Evolutionary conservation across 2,797 vertebrate genomes (phyloP), one percentile per base, ranked within the genome.

Genomic region (Pantherophis vulpinus): DNA sequence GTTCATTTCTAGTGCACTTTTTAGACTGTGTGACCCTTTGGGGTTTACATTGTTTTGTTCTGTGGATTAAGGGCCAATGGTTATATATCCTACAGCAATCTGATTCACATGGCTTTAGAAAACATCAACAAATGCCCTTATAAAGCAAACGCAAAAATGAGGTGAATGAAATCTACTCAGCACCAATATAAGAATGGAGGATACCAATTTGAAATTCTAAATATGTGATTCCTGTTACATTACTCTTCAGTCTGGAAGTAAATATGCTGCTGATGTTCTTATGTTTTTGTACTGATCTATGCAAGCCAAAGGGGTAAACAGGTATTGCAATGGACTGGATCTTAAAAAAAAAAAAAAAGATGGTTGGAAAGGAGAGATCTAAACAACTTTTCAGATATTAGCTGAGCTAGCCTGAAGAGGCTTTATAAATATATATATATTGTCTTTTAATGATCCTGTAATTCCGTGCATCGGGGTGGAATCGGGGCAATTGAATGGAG

Each of bases 1-100:
- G 23, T 83, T 96, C 66, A 94, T 59, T 86, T 91, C 92, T 93
- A 95, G n/a, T 59, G 94, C 83, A 11, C 18, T 93, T 23, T 83
- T 95, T 59, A 42, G 23, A 90, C 61, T 92, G 0, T 93, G 32
- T 94, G 90, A 2, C 51, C 55, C n/a, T 95, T 93, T 47, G n/a
- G 6, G 16, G 47, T 66, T 94, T 66, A 95, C 86, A 91, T 56
- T 91, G 27, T 88, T 93, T 92, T 63, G 56, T 91, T 93, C 86
- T 88, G 2, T 93, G 90, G 95, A 92, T 93, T 42, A 83, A 5
- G 55, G n/a, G 63, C 14, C 79, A 92, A 37, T 86, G 66, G 27
- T 42, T 93, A 9, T 51, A 16, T 92, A 93, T 90, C 74, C 60
- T 92, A 32, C 20, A 37, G 88, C 58, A 90, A 37, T 79, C 37